Evolutionary conservation across 1,140 invertebrate species (phyloP).

Genomic region (Diorhabda sublineata): DNA sequence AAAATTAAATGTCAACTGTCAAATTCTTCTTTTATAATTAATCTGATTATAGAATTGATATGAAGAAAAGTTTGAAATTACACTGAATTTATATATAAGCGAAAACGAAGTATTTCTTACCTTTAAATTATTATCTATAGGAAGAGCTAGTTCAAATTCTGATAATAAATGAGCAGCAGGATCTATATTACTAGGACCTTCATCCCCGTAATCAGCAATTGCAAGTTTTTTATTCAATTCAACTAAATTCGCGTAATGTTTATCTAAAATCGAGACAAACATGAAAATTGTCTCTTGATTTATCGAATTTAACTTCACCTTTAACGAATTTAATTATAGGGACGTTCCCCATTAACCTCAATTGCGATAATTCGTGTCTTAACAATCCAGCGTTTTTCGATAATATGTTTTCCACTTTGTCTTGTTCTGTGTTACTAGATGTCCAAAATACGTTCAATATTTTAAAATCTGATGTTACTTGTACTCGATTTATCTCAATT

Average conservation of each 20-base stretch:
- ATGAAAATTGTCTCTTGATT: background rate
- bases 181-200: slow-evolving; percentile 50
- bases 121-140: slow-evolving; percentile 49
- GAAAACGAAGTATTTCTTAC: slow-evolving; percentile 33
- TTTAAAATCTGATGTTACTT: slow-evolving; percentile 60
- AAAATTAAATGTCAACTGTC: background rate
- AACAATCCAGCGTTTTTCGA: slow-evolving; percentile 53
- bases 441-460: slow-evolving; percentile 66
- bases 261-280: slow-evolving; percentile 49
- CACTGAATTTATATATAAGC: background rate
- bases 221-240: slow-evolving; percentile 57
- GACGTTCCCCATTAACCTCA: slow-evolving; percentile 65
- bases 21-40: background rate
- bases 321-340: slow-evolving; percentile 68
- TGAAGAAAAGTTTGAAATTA: background rate
- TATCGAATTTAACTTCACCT: slow-evolving; percentile 44
- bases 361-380: slow-evolving; percentile 63
- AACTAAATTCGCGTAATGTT: slow-evolving; percentile 46
- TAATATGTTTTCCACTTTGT: slow-evolving; percentile 53
- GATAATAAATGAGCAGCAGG: slow-evolving; percentile 47
- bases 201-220: slow-evolving; percentile 58
- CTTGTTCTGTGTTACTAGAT: slow-evolving; percentile 49
- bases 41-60: background rate
- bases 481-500: slow-evolving; percentile 63
- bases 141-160: slow-evolving; percentile 49